Conservation (phyloP, 2,888 invertebrate genomes). For the Brachypterus glaber region DNA sequence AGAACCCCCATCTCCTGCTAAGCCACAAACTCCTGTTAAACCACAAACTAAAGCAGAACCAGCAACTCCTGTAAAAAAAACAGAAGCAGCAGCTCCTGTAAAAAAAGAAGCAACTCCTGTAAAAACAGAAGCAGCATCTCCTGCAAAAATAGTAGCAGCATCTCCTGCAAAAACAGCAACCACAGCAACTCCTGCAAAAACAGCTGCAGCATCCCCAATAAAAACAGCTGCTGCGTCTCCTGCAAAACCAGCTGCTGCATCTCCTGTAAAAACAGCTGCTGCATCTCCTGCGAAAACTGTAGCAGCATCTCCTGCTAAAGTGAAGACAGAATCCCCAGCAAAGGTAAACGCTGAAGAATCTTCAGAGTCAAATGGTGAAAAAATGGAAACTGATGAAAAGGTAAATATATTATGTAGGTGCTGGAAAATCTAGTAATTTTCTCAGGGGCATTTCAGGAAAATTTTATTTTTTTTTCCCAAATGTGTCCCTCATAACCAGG, state of each 20-base stretch:
- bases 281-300: too few relatives aligned
- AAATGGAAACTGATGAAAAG: conserved; percentile 13
- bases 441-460: too few relatives aligned
- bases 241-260: too few relatives aligned
- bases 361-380: conserved; percentile 10
- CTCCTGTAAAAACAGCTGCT: too few relatives aligned
- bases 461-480: too few relatives aligned
- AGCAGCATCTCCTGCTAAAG: too few relatives aligned
- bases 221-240: too few relatives aligned
- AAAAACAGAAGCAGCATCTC: conserved; percentile 1
- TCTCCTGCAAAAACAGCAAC: conserved; percentile 3
- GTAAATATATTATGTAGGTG: too few relatives aligned
- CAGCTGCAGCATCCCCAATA: conserved; percentile 1
- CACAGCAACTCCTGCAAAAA: background rate
- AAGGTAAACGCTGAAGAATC: conserved; percentile 3
- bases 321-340: conserved; percentile 2
- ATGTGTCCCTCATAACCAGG: too few relatives aligned
- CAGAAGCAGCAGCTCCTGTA: conserved; percentile 5
- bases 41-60: too few relatives aligned
- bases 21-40: conserved; percentile 1
- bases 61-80: background rate
- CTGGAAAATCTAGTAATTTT: too few relatives aligned
- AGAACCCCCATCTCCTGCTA: conserved; percentile 1
- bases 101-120: conserved; percentile 7
- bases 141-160: background rate